phyloP scores from a whole-genome alignment of 2,113 vertebrate species.

The Sminthopsis crassicaudata region DNA sequence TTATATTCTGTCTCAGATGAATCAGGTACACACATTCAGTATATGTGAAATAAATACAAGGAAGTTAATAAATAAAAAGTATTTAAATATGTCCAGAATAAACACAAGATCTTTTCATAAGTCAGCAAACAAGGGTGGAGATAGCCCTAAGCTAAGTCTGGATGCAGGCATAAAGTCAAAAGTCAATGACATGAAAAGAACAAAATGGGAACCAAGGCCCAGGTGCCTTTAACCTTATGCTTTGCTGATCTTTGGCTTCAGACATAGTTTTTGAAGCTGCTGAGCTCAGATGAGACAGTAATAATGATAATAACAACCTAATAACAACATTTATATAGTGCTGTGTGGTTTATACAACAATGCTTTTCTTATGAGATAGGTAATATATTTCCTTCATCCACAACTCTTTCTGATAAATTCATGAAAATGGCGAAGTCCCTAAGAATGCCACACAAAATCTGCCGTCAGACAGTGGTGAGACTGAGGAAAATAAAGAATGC shows the following conservation, averaged over 20 bases:
- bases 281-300: not conserved
- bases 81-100: not conserved
- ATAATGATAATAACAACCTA: not conserved
- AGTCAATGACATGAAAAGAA: not conserved
- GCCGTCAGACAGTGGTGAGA: not conserved
- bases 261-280: not conserved
- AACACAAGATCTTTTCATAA: not conserved
- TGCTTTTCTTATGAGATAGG: not conserved
- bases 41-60: not conserved
- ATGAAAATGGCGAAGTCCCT: not conserved
- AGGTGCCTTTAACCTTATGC: not conserved
- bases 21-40: not conserved
- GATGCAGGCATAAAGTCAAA: not conserved
- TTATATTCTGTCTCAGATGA: not conserved
- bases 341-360: not conserved
- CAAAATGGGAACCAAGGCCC: not conserved
- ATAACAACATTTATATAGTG: not conserved
- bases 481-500: not conserved
- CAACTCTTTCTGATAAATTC: not conserved
- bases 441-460: not conserved
- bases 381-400: not conserved
- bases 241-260: not conserved
- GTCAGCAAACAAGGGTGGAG: not conserved
- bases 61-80: not conserved
- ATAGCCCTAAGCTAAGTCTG: not conserved